phyloP scores from a whole-genome alignment of 2,888 invertebrate genomes.

The Pomacea canaliculata region DNA sequence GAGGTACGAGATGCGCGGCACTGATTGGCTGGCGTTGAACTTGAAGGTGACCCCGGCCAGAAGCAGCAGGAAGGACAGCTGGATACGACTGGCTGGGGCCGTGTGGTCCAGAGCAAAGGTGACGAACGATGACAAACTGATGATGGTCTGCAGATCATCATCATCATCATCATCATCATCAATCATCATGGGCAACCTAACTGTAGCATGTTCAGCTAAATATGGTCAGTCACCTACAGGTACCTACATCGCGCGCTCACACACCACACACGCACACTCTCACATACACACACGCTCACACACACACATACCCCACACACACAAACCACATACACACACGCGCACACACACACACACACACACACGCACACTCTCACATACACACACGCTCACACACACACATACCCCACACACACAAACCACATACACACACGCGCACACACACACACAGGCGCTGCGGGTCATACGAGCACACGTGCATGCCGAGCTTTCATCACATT shows the following conservation, averaged over 20 bases:
- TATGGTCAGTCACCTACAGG: not conserved
- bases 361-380: too few relatives aligned
- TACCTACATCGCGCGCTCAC: not conserved
- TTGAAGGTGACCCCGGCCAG: conserved; percentile 68
- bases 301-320: not conserved
- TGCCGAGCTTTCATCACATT: too few relatives aligned
- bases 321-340: too few relatives aligned
- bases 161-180: not conserved
- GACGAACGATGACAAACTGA: conserved; percentile 61
- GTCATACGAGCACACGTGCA: too few relatives aligned
- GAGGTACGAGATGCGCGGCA: conserved; percentile 67
- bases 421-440: too few relatives aligned
- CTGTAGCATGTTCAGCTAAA: not conserved
- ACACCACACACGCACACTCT: too few relatives aligned
- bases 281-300: too few relatives aligned
- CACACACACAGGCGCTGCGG: too few relatives aligned
- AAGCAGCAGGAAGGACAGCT: conserved; percentile 65
- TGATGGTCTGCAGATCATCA: conserved; percentile 48
- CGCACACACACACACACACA: too few relatives aligned
- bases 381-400: not conserved
- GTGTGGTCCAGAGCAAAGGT: conserved; percentile 63
- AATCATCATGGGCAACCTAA: not conserved
- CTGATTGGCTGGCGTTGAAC: conserved; percentile 66
- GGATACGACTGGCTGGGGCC: conserved; percentile 62
- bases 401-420: too few relatives aligned